Conservation (phyloP, 2,113 vertebrate genomes). For the Eulacestoma nigropectus region DNA sequence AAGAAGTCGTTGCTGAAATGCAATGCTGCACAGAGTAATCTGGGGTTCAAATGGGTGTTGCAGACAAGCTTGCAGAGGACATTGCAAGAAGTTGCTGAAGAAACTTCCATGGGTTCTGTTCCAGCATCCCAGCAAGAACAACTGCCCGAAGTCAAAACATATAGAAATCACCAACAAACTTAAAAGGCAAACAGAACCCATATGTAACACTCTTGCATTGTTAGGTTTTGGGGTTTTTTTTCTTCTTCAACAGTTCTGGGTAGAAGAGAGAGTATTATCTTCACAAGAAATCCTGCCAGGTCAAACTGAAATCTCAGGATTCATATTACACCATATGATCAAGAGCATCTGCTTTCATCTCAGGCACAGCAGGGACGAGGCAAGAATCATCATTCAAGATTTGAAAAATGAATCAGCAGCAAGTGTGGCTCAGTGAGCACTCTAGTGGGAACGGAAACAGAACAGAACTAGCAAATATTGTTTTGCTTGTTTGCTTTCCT, state of each 20-base stretch:
- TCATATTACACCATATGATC: constrained; percentile 59
- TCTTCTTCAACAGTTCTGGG: not conserved
- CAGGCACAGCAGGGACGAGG: constrained; percentile 45
- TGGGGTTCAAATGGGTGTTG: not conserved
- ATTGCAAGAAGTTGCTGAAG: not conserved
- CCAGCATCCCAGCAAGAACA: not conserved
- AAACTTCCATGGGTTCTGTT: not conserved
- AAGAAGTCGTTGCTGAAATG: not conserved
- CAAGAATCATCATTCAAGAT: constrained; percentile 56
- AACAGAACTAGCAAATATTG: not conserved
- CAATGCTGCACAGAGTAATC: not conserved
- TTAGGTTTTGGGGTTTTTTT: not conserved
- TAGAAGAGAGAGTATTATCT: not conserved
- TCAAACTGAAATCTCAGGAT: constrained; percentile 64
- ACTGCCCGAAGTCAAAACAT: not conserved
- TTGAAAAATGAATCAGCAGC: constrained; percentile 37
- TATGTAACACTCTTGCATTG: not conserved
- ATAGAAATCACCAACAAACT: constrained; percentile 15
- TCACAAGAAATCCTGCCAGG: constrained; percentile 62
- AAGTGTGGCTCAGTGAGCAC: not conserved
- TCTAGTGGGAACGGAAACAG: constrained; percentile 26
- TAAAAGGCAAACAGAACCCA: not conserved
- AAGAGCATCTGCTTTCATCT: constrained; percentile 69
- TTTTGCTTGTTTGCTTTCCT: not conserved
- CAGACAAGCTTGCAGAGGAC: not conserved